Evolutionary conservation across 1,140 invertebrate species (phyloP), one percentile per base, ranked within the genome.

Genomic region (Ips nitidus): DNA sequence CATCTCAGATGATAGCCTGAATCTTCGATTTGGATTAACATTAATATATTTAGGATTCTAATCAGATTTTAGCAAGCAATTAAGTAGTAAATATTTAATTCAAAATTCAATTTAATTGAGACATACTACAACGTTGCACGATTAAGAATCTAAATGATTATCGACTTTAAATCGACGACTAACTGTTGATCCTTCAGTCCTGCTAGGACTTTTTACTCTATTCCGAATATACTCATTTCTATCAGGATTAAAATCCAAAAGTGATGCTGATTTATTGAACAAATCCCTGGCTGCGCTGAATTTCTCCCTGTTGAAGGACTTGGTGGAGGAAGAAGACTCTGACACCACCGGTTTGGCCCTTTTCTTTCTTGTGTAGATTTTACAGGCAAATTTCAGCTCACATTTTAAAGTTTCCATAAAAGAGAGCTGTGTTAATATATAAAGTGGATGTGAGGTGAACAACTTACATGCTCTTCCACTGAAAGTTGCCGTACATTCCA

Each of bases 401-500:
- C 85, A 84, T 73, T 86, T 83, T 5, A 90, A 77, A 1, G 88
- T 88, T 74, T 89, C 84, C 73, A 81, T 80, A 39, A 84, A 85
- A 1, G 85, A 84, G 71, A 90, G 84, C 89, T 91, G 75, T 38
- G 7, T 41, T 59, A 78, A 77, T 60, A 56, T 57, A 37, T 38
- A 38, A 22, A 22, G 22, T 22, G 22, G 22, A 22, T 22, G 22
- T 22, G 22, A 22, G 22, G 22, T 56, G 8, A 42, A 42, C 6
- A 43, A 36, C 72, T 71, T 81, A 90, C 91, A 81, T 89, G 90
- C 81, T 94, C 90, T 73, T 90, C 88, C 2, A 91, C 83, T 1
- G 92, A 89, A 37, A 93, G 85, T 77, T 91, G 87, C 71, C 88
- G 82, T 5, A 93, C 86, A 75, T 94, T 91, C 89, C 92, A 91